A percentile compares a stretch with the other conserved stretches of the same genome.
These are phyloP conservation scores for Hassar affinis DNA, from an alignment of 2,113 vertebrate genomes.

Conservation along the genomic window DNA sequence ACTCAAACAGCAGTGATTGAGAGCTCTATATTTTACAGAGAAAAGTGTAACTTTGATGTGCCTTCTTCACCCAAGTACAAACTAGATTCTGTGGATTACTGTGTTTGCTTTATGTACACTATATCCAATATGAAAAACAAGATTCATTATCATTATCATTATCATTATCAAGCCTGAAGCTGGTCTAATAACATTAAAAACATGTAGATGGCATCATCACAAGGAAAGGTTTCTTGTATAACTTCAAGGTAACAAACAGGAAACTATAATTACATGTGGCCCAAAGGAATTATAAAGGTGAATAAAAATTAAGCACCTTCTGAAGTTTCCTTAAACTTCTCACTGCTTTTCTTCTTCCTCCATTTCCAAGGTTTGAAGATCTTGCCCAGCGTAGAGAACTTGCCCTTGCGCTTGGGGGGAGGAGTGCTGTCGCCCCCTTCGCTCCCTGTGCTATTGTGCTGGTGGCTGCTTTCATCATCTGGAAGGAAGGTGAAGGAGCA, in stretches of 20 bases:
- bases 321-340: constrained; percentile 93
- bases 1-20: neutral
- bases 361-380: constrained; percentile 99
- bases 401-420: constrained; percentile 92
- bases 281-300: constrained; percentile 17
- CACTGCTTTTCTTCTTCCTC: constrained; percentile 98
- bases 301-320: constrained; percentile 77
- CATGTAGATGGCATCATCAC: neutral
- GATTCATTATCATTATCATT: no score
- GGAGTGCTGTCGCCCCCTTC: constrained; percentile 84
- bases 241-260: neutral
- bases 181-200: constrained; percentile 9
- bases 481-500: constrained; percentile 26
- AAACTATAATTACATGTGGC: neutral
- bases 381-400: constrained; percentile 93
- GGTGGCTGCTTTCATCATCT: constrained; percentile 85
- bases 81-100: neutral
- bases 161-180: neutral
- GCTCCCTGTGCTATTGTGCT: constrained; percentile 73
- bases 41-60: neutral
- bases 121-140: neutral
- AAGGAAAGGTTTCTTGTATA: neutral
- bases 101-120: neutral
- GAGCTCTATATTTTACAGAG: neutral
- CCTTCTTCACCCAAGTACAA: neutral